Evolutionary conservation across 2,797 vertebrate genomes (phyloP).

Genomic region (Spondyliosoma cantharus): DNA sequence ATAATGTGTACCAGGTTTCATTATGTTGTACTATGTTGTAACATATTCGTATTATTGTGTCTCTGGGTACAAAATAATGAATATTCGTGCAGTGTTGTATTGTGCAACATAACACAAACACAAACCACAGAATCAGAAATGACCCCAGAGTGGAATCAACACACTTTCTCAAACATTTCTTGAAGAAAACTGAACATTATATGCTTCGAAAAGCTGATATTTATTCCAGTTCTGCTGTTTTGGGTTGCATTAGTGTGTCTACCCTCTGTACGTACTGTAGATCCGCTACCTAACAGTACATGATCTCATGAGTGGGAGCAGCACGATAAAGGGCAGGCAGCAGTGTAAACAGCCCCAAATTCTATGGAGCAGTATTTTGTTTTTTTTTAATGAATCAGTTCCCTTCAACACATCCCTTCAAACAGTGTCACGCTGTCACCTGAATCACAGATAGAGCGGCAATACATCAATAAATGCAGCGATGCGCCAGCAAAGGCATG

Average conservation of each 20-base stretch:
- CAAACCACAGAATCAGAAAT: conserved; percentile 3
- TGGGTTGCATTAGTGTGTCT: background rate
- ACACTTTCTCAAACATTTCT: background rate
- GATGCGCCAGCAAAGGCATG: background rate
- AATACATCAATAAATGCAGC: too few relatives aligned
- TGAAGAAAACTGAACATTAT: conserved; percentile 8
- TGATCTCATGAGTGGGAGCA: conserved; percentile 1
- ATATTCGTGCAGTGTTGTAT: background rate
- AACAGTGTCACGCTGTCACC: too few relatives aligned
- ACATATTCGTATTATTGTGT: conserved; percentile 26
- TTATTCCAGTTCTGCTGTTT: background rate
- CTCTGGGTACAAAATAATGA: conserved; percentile 26
- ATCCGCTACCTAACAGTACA: background rate
- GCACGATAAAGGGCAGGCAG: too few relatives aligned
- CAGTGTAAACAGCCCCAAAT: too few relatives aligned
- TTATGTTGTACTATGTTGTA: conserved; percentile 14
- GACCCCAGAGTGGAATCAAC: background rate
- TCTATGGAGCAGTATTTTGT: too few relatives aligned
- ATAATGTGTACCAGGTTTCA: conserved; percentile 4
- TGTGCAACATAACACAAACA: conserved; percentile 9
- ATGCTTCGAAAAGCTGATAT: background rate
- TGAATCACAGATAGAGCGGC: too few relatives aligned
- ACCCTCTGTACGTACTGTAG: background rate
- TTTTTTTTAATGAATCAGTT: background rate
- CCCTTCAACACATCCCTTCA: background rate